phyloP scores from a whole-genome alignment of 2,888 invertebrate species.

The Platycnemis pennipes region DNA sequence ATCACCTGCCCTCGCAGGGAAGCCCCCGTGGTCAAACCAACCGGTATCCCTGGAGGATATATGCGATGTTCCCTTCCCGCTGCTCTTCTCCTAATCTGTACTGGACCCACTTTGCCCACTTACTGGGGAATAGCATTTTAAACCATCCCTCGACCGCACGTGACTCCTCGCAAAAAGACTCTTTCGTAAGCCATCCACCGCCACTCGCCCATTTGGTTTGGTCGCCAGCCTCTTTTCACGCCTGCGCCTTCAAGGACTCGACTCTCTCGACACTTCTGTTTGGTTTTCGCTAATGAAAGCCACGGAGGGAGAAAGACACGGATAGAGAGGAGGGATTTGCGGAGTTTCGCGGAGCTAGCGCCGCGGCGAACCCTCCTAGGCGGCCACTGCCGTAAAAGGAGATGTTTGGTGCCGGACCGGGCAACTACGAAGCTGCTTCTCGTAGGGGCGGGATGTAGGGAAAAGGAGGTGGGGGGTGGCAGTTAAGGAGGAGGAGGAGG shows the following conservation, averaged over 20 bases:
- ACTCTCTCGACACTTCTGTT: conserved; percentile 28
- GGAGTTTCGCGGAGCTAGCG: not conserved
- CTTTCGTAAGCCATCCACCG: conserved; percentile 1
- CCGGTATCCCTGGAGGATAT: too few species aligned
- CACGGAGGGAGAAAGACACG: not conserved
- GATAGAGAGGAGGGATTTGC: not conserved
- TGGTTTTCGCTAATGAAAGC: conserved; percentile 22
- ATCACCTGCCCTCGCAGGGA: too few species aligned
- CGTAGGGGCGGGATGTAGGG: not conserved
- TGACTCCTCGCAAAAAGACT: not conserved
- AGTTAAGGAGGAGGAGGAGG: not conserved
- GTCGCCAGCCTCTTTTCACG: conserved; percentile 32
- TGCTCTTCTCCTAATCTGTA: not conserved
- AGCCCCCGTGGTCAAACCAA: too few species aligned
- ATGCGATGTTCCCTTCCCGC: too few species aligned
- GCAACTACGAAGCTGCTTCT: not conserved
- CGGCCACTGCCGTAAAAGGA: conserved; percentile 36
- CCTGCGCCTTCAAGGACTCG: conserved; percentile 26
- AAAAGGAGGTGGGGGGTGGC: not conserved
- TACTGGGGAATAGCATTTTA: not conserved
- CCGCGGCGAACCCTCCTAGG: not conserved
- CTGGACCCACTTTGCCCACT: not conserved
- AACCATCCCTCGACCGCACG: not conserved
- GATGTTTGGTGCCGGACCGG: conserved; percentile 27
- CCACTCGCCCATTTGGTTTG: conserved; percentile 7